phyloP scores from a whole-genome alignment of 2,888 invertebrate species.

The Scrobipalpa atriplicella region DNA sequence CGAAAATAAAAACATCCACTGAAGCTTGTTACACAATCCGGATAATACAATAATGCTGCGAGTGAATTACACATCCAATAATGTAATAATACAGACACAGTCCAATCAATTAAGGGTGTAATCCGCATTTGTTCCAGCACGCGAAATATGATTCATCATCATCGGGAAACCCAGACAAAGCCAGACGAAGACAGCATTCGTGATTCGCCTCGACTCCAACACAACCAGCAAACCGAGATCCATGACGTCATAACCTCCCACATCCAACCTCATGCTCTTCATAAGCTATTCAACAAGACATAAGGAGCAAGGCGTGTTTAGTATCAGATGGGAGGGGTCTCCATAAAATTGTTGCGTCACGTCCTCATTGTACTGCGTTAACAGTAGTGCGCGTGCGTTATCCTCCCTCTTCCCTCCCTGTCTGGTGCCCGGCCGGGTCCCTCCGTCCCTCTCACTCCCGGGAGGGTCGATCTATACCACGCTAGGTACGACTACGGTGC shows the following conservation, averaged over 20 bases:
- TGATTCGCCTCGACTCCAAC: constrained; percentile 61
- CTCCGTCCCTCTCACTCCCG: constrained; percentile 61
- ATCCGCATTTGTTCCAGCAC: constrained; percentile 38
- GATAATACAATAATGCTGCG: neutral
- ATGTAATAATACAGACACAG: constrained; percentile 14
- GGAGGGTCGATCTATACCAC: constrained; percentile 80
- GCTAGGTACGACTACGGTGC: constrained; percentile 77
- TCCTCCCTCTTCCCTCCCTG: constrained; percentile 63
- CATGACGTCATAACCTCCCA: neutral
- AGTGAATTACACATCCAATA: constrained; percentile 8
- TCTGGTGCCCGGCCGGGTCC: constrained; percentile 36
- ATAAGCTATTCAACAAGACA: neutral
- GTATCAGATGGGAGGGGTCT: constrained; percentile 8
- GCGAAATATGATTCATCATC: constrained; percentile 74
- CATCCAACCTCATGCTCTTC: neutral
- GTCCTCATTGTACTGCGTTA: constrained; percentile 71
- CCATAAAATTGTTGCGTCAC: constrained; percentile 32
- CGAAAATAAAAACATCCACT: neutral
- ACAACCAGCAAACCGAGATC: constrained; percentile 15
- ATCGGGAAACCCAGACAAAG: constrained; percentile 78
- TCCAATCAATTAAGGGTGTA: constrained; percentile 26
- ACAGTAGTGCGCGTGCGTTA: constrained; percentile 74
- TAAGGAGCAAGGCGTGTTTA: constrained; percentile 32
- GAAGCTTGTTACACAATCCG: neutral
- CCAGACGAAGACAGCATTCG: constrained; percentile 74